phyloP scores from a whole-genome alignment of 2,797 vertebrate species.

The Thalassophryne amazonica region DNA sequence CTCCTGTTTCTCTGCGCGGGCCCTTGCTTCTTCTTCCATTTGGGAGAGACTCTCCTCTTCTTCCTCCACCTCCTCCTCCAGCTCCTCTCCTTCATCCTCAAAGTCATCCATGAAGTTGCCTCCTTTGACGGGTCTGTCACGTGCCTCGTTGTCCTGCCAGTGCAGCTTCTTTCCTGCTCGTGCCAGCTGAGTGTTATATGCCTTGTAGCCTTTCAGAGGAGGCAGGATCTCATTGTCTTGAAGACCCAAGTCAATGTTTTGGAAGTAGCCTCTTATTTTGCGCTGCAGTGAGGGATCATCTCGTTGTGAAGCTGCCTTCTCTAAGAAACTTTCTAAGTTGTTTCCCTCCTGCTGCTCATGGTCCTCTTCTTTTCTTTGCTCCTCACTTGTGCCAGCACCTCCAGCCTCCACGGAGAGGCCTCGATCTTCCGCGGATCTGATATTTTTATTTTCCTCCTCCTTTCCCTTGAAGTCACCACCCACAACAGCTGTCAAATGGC shows the following conservation, averaged over 20 bases:
- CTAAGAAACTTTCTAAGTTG: constrained; percentile 39
- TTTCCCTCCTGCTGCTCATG: constrained; percentile 32
- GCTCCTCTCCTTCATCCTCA: constrained; percentile 71
- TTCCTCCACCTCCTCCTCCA: constrained; percentile 74
- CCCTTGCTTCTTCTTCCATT: constrained; percentile 76
- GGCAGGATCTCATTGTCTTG: constrained; percentile 81
- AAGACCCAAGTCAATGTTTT: constrained; percentile 81
- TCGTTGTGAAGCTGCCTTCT: constrained; percentile 26
- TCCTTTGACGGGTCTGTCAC: constrained; percentile 57
- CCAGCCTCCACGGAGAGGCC: constrained; percentile 35
- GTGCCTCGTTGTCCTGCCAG: constrained; percentile 73
- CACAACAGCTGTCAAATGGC: constrained; percentile 59
- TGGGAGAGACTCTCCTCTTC: constrained; percentile 81
- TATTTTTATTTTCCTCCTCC: constrained; percentile 41
- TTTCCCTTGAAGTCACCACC: constrained; percentile 52
- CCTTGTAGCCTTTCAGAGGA: constrained; percentile 81
- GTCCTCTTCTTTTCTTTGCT: constrained; percentile 23
- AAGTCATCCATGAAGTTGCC: constrained; percentile 82
- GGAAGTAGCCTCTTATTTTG: constrained; percentile 80
- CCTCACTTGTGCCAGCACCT: constrained; percentile 26
- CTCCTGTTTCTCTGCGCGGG: constrained; percentile 83
- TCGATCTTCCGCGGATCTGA: constrained; percentile 50
- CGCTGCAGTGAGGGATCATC: constrained; percentile 66
- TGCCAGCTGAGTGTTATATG: constrained; percentile 82
- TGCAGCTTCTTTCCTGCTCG: constrained; percentile 78